Evolutionary conservation across 2,888 invertebrate genomes (phyloP).

Genomic region (Sphaerolaimus hirsutus): DNA sequence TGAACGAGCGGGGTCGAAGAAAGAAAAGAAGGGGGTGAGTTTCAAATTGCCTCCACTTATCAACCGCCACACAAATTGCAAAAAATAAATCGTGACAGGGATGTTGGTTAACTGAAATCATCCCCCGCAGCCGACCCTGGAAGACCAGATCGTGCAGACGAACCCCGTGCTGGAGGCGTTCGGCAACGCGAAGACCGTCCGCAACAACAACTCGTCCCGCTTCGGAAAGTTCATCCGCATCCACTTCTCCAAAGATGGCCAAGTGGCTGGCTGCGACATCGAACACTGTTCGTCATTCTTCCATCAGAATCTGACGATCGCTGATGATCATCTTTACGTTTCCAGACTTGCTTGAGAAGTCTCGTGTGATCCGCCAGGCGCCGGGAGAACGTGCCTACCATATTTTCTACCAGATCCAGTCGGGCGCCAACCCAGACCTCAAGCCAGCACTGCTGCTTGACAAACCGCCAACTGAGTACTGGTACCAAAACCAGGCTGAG

Average conservation of each 20-base stretch:
- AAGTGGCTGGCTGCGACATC: conserved; percentile 98
- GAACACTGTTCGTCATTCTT: conserved; percentile 56
- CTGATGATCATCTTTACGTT: background rate
- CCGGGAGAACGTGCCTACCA: conserved; percentile 91
- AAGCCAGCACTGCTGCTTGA: background rate
- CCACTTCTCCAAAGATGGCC: conserved; percentile 94
- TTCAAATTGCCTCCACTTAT: too few species aligned
- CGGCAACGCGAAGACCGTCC: conserved; percentile 97
- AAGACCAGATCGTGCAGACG: conserved; percentile 96
- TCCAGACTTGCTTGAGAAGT: conserved; percentile 91
- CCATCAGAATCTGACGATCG: too few species aligned
- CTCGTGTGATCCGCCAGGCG: conserved; percentile 91
- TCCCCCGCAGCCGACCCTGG: conserved; percentile 55
- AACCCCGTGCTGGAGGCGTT: conserved; percentile 94
- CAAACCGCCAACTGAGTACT: conserved; percentile 59
- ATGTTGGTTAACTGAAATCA: too few species aligned
- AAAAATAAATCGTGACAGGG: too few species aligned
- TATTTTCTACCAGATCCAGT: conserved; percentile 99
- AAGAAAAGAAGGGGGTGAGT: background rate
- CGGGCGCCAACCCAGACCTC: conserved; percentile 35
- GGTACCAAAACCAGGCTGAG: conserved; percentile 81
- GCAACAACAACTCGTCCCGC: conserved; percentile 99
- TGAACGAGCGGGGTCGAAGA: conserved; percentile 5
- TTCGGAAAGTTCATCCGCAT: conserved; percentile 99
- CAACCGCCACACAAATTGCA: too few species aligned